Conservation (phyloP, 2,113 vertebrate genomes). For the Gavialis gangeticus region DNA sequence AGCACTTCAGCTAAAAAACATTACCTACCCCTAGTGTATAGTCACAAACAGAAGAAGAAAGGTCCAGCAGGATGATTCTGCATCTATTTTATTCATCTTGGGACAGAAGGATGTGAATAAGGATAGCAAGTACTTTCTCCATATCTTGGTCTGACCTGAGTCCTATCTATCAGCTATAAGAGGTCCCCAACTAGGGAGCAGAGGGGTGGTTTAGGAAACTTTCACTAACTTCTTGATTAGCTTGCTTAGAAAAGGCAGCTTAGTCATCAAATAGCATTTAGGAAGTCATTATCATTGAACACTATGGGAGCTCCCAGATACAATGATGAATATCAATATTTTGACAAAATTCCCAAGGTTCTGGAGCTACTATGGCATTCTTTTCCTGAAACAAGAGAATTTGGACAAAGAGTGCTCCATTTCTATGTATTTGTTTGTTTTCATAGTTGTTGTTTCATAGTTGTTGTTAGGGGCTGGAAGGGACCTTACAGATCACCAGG, state of each 20-base stretch:
- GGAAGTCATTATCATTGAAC: no score
- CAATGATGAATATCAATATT: not conserved
- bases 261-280: not conserved
- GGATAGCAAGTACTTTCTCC: not conserved
- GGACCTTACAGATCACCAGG: no score
- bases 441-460: no score
- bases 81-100: not conserved
- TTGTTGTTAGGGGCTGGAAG: no score
- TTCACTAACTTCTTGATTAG: not conserved
- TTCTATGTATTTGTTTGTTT: not conserved
- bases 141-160: not conserved
- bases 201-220: rapidly evolving
- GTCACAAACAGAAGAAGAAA: not conserved
- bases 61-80: not conserved
- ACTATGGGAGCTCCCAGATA: not conserved
- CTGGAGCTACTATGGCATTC: not conserved
- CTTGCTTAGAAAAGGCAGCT: not conserved
- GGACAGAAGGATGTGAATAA: not conserved
- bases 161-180: not conserved
- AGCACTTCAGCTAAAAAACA: no score
- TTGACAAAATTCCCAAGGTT: not conserved
- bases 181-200: not conserved
- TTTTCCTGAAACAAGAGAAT: not conserved
- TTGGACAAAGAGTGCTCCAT: not conserved
- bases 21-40: no score